A percentile compares a stretch with the other conserved stretches of the same genome.
Conservation (phyloP, 1,140 invertebrate genomes). For the Panagrolaimus sp. region DNA sequence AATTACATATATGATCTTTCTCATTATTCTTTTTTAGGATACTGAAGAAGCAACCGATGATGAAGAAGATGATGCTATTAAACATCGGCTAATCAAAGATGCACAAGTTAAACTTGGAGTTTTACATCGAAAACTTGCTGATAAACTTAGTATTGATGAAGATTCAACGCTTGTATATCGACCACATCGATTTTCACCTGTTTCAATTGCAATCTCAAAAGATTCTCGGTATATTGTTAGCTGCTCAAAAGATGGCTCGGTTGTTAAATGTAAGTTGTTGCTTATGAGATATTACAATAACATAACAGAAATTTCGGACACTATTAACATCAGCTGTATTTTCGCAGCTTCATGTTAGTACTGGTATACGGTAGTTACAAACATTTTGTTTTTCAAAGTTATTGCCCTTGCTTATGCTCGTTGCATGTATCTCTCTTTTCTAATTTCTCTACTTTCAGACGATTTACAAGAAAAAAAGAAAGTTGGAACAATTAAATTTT, state of each 20-base stretch:
- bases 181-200: slow-evolving; percentile 35
- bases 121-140: slow-evolving; percentile 17
- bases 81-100: slow-evolving; percentile 21
- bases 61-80: slow-evolving; percentile 21
- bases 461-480: slow-evolving; percentile 27
- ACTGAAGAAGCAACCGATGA: slow-evolving; percentile 18
- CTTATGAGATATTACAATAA: not conserved
- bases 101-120: slow-evolving; percentile 4
- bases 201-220: slow-evolving; percentile 34
- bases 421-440: no score
- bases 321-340: no score
- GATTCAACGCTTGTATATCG: slow-evolving; percentile 24
- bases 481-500: slow-evolving; percentile 11
- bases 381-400: no score
- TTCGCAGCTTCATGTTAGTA: no score
- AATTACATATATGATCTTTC: not conserved
- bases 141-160: not conserved
- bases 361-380: not conserved
- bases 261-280: slow-evolving; percentile 41
- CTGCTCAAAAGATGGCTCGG: slow-evolving; percentile 37
- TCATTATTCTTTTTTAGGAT: not conserved
- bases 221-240: slow-evolving; percentile 32
- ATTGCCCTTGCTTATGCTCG: no score
- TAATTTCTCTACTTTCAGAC: slow-evolving; percentile 36
- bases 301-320: no score